phyloP scores from a whole-genome alignment of 2,113 vertebrate species.

The Trichechus manatus region DNA sequence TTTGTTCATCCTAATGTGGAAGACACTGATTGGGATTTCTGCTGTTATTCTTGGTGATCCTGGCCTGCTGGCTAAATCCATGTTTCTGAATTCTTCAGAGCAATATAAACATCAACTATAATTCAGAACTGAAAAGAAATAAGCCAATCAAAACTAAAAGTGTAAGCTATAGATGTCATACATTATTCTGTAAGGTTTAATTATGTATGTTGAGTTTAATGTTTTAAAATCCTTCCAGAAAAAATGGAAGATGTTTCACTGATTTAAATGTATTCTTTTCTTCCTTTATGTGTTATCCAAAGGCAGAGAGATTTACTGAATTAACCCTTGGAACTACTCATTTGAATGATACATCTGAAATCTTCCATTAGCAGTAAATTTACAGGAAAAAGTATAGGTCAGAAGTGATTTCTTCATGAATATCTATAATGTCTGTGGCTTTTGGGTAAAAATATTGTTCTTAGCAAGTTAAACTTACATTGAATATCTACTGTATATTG shows the following conservation, averaged over 20 bases:
- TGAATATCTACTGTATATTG: background rate
- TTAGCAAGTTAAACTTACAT: background rate
- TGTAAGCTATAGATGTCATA: background rate
- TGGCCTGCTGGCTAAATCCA: background rate
- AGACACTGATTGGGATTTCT: slow-evolving; percentile 20
- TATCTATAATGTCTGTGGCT: background rate
- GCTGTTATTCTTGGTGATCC: slow-evolving; percentile 53
- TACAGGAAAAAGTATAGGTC: background rate
- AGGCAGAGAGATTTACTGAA: background rate
- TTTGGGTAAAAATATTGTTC: background rate
- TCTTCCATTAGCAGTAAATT: background rate
- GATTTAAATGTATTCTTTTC: slow-evolving; percentile 36
- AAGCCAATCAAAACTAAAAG: slow-evolving; percentile 12
- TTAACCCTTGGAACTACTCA: slow-evolving; percentile 23
- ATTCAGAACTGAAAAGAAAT: slow-evolving; percentile 42
- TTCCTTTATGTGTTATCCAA: slow-evolving; percentile 15
- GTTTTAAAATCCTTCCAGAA: slow-evolving; percentile 25
- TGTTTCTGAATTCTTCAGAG: slow-evolving; percentile 52
- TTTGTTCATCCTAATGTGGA: slow-evolving; percentile 32
- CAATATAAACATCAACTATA: background rate
- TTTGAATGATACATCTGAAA: background rate
- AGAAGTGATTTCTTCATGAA: slow-evolving; percentile 38
- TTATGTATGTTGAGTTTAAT: background rate
- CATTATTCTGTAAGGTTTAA: background rate
- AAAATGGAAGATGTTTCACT: slow-evolving; percentile 29